Percentiles rank a stretch among this genome's conserved stretches.
phyloP scores from a whole-genome alignment of 2,113 vertebrate genomes.

The Verasper variegatus region DNA sequence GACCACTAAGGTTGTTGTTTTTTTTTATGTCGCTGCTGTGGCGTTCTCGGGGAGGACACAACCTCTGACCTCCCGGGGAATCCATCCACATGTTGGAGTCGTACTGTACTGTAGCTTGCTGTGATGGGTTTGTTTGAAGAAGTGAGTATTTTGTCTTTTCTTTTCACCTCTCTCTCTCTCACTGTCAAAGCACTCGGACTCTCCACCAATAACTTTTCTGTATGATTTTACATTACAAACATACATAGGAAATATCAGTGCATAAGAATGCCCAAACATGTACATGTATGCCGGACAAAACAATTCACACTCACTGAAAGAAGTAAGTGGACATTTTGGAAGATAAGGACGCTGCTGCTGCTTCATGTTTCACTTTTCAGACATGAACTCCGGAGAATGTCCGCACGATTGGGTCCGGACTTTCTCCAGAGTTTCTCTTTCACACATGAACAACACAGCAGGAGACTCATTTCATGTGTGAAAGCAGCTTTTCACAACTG shows the following conservation, averaged over 20 bases:
- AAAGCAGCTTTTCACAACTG: no score
- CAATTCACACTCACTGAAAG: no score
- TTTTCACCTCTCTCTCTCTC: neutral
- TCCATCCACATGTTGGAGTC: conserved; percentile 34
- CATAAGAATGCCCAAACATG: neutral
- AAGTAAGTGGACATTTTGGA: neutral
- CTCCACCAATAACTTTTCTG: neutral
- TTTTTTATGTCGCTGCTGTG: conserved; percentile 48
- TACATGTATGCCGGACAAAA: neutral
- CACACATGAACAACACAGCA: no score
- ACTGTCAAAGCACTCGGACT: neutral
- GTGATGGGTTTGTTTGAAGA: conserved; percentile 63
- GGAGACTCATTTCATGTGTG: no score
- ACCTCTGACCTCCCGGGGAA: conserved; percentile 62
- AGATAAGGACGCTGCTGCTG: neutral
- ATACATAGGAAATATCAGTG: neutral
- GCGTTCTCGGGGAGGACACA: conserved; percentile 45
- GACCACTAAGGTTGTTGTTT: conserved; percentile 43
- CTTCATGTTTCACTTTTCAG: neutral
- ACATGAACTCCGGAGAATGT: no score
- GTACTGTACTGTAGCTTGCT: conserved; percentile 72
- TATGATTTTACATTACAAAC: neutral
- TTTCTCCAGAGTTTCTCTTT: no score
- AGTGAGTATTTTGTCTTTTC: conserved; percentile 8
- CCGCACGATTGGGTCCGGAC: no score